Evolutionary conservation across 2,113 vertebrate genomes (phyloP).

Genomic region (Labeo catla): DNA sequence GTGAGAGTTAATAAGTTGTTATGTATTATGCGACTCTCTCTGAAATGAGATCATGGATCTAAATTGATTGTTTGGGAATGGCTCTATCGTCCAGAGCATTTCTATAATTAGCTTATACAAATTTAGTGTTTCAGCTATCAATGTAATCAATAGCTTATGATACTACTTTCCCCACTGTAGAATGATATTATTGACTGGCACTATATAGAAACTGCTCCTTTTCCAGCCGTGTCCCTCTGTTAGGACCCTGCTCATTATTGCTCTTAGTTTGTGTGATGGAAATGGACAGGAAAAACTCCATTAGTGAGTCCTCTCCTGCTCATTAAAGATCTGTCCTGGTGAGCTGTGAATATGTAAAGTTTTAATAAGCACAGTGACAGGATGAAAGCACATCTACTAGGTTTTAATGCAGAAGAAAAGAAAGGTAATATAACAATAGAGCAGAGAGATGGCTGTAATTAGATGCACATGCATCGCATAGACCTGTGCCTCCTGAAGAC

Average conservation of each 20-base stretch:
- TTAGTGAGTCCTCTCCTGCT: conserved; percentile 68
- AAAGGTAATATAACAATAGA: conserved; percentile 66
- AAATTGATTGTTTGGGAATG: conserved; percentile 3
- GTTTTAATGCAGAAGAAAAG: conserved; percentile 66
- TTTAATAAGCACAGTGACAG: conserved; percentile 75
- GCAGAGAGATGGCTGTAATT: conserved; percentile 66
- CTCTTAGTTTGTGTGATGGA: conserved; percentile 70
- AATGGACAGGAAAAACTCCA: conserved; percentile 59
- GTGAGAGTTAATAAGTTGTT: neutral
- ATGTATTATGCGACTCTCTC: neutral
- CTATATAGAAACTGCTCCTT: conserved; percentile 44
- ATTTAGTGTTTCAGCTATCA: neutral
- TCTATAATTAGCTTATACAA: neutral
- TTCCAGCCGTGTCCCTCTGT: conserved; percentile 32
- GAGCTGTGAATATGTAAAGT: conserved; percentile 76
- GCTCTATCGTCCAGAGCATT: neutral
- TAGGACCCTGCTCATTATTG: conserved; percentile 62
- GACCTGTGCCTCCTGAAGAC: conserved; percentile 31
- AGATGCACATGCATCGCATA: conserved; percentile 50
- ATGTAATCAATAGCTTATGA: neutral
- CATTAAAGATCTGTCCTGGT: conserved; percentile 73
- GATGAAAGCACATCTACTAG: conserved; percentile 68
- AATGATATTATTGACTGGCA: conserved; percentile 37
- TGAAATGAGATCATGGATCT: conserved; percentile 9
- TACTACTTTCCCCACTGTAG: neutral